Base-by-base conservation (phyloP, 1,140 invertebrate species). In the Bombus consobrinus region DNA sequence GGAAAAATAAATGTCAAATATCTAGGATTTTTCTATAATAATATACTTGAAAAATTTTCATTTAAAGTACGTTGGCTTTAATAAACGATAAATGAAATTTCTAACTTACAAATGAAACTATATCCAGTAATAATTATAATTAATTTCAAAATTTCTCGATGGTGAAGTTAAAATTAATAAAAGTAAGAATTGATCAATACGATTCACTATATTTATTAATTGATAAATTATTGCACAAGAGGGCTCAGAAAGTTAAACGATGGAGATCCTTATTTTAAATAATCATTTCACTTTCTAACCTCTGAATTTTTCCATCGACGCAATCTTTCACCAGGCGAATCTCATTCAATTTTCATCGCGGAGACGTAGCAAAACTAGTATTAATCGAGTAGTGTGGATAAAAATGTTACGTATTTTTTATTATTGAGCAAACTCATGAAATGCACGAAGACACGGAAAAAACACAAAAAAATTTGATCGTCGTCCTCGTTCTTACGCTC, bases 371-470 rank as follows among this genome's bases (percentile, higher is more conserved):
- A 41, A 73, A 37, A 69, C 37, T 39, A 69, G 22, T 37, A 15
- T 69, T 69, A 39, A 39, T 69, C 32, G 68, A 69, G 68, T 69
- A 69, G 18, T 18, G 22, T 69, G 9, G 22, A 69, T 39, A 39
- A 69, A 69, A 69, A 22, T 53, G 41, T 74, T 53, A 74, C 9
- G n/a, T 32, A 32, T 74, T 57, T 57, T 76, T 76, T 76, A 37
- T 53, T 12, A 76, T 53, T 76, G 47, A 37, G 22, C 22, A 28
- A 28, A 76, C 10, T 75, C 10, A 37, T 25, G 28, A 34, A 37
- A 39, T 47, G n/a, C n/a, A 34, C 25, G 28, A 62, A n/a, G 57
- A 77, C 1, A 25, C n/a, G 10, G 34, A 34, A 10, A 34, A 53
- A 47, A 22, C 15, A 18, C 3, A 66, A 18, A 18, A 6, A 18